A percentile compares a stretch with the other conserved stretches of the same genome.
phyloP scores from a whole-genome alignment of 1,140 invertebrate genomes.

The Branchinecta lindahli region DNA sequence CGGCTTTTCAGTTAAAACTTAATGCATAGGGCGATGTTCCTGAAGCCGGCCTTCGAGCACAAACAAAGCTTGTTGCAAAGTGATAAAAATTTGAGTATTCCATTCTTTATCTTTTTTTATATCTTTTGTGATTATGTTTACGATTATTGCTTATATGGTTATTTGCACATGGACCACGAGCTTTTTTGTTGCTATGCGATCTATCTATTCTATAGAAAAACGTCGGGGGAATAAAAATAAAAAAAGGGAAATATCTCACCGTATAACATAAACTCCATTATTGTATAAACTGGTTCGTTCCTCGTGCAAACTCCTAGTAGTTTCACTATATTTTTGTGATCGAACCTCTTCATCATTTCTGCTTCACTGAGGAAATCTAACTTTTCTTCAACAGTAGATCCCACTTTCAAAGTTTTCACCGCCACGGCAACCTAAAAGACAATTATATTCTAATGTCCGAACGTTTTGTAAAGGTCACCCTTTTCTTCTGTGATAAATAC shows the following conservation, averaged over 20 bases:
- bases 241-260: slow-evolving; percentile 37
- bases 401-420: slow-evolving; percentile 73
- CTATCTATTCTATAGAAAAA: no score
- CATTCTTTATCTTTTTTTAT: no score
- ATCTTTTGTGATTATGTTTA: no score
- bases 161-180: no score
- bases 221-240: no score
- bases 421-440: slow-evolving; percentile 49
- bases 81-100: no score
- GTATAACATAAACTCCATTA: slow-evolving; percentile 88
- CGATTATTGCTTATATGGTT: no score
- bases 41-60: no score
- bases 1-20: no score
- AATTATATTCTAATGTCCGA: slow-evolving; percentile 11
- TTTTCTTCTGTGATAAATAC: background rate
- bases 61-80: no score
- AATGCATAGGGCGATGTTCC: no score
- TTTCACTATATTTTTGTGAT: slow-evolving; percentile 76
- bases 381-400: slow-evolving; percentile 66
- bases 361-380: slow-evolving; percentile 86
- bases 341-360: slow-evolving; percentile 78
- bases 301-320: slow-evolving; percentile 66
- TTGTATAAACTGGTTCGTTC: slow-evolving; percentile 66
- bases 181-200: no score
- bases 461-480: background rate